Evolutionary conservation across 1,140 invertebrate genomes (phyloP).

Genomic region (Mercenaria mercenaria): DNA sequence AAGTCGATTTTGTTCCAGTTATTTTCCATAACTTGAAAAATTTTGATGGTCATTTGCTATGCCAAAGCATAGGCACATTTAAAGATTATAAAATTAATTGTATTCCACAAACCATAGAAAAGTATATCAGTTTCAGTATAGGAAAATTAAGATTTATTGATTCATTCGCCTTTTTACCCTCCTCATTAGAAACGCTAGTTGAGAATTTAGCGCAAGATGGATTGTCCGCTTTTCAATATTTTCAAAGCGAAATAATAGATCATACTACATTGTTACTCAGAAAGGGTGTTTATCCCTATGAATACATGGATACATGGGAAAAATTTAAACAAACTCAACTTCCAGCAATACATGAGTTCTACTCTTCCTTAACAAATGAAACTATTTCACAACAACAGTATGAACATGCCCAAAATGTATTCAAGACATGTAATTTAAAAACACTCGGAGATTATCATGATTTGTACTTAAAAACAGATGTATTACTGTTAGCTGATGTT

Average conservation of each 20-base stretch:
- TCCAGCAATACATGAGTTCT: slow-evolving; percentile 52
- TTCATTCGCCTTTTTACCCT: slow-evolving; percentile 58
- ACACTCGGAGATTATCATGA: slow-evolving; percentile 60
- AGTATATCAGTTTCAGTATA: slow-evolving; percentile 65
- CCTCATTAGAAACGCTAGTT: slow-evolving; percentile 56
- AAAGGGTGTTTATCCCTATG: slow-evolving; percentile 67
- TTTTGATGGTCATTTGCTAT: slow-evolving; percentile 85
- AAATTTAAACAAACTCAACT: slow-evolving; percentile 67
- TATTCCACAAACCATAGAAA: slow-evolving; percentile 85
- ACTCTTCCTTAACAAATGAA: slow-evolving; percentile 37
- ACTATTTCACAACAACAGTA: slow-evolving; percentile 54
- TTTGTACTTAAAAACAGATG: slow-evolving; percentile 56
- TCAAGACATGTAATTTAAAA: slow-evolving; percentile 13
- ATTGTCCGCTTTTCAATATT: slow-evolving; percentile 38
- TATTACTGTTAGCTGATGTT: slow-evolving; percentile 54
- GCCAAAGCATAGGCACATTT: slow-evolving; percentile 74
- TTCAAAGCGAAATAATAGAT: slow-evolving; percentile 45
- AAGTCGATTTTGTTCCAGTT: slow-evolving; percentile 78
- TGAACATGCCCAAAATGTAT: slow-evolving; percentile 41
- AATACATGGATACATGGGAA: slow-evolving; percentile 55
- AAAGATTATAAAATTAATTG: slow-evolving; percentile 79
- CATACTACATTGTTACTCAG: slow-evolving; percentile 45
- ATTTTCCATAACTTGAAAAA: slow-evolving; percentile 85
- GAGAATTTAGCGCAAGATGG: slow-evolving; percentile 59
- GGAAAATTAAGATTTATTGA: slow-evolving; percentile 60